A percentile compares a stretch with the other conserved stretches of the same genome.
These are phyloP conservation scores for Axea sp. DNA, from an alignment of 2,888 invertebrate species.

Conservation along the genomic window DNA sequence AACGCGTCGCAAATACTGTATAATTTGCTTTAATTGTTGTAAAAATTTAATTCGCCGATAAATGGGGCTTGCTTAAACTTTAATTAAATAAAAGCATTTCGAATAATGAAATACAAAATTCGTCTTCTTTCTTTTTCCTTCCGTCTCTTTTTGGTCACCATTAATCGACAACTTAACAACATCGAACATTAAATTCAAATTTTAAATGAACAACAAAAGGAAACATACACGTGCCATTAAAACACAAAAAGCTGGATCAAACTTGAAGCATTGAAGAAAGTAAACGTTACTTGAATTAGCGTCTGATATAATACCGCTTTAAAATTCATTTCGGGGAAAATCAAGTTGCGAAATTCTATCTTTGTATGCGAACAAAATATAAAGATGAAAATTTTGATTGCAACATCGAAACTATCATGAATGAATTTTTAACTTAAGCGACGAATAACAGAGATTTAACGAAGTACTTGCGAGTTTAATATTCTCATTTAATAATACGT, in stretches of 20 bases:
- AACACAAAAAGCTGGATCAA: conserved; percentile 24
- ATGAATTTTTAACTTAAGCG: conserved; percentile 2
- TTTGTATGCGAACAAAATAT: background rate
- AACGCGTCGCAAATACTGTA: too few relatives aligned
- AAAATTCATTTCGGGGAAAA: conserved; percentile 17
- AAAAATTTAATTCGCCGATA: conserved; percentile 21
- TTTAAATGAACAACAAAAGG: too few relatives aligned
- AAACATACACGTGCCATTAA: conserved; percentile 33
- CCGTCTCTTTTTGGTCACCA: too few relatives aligned
- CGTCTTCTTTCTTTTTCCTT: too few relatives aligned
- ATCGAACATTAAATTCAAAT: too few relatives aligned
- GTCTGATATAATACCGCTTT: conserved; percentile 17
- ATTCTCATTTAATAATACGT: background rate
- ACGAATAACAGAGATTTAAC: background rate
- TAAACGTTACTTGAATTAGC: conserved; percentile 20
- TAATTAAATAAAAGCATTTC: too few relatives aligned
- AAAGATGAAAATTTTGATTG: conserved; percentile 15
- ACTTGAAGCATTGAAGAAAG: conserved; percentile 13
- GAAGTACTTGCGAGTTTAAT: background rate
- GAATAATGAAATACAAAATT: too few relatives aligned
- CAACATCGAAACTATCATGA: conserved; percentile 3
- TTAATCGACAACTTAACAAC: too few relatives aligned
- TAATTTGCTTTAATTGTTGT: conserved; percentile 35
- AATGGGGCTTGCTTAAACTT: conserved; percentile 7
- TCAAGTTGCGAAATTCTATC: too few relatives aligned